Evolutionary conservation across 2,113 vertebrate genomes (phyloP).

Genomic region (Alethe diademata): DNA sequence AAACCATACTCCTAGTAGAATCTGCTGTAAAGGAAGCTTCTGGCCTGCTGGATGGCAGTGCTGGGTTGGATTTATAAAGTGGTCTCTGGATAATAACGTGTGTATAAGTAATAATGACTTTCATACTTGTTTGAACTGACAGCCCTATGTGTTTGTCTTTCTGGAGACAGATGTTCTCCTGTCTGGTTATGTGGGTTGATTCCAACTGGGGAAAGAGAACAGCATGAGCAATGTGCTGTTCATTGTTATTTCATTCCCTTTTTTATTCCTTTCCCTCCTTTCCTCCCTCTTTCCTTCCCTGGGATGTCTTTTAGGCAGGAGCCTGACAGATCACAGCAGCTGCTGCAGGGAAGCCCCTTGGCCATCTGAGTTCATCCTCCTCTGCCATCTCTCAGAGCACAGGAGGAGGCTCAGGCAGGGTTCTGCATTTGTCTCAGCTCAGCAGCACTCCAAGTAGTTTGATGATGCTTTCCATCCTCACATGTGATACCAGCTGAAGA

Average conservation of each 20-base stretch:
- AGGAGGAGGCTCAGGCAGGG: neutral
- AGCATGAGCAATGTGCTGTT: neutral
- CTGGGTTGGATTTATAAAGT: slow-evolving; percentile 32
- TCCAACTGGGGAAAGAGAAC: slow-evolving; percentile 1
- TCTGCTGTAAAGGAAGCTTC: slow-evolving; percentile 14
- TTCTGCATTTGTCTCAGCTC: neutral
- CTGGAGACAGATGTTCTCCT: slow-evolving; percentile 26
- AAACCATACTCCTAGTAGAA: slow-evolving; percentile 17
- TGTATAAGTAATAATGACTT: neutral
- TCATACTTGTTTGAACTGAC: slow-evolving; percentile 22
- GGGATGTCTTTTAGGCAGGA: neutral
- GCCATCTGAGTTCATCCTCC: slow-evolving; percentile 1
- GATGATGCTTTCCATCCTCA: neutral
- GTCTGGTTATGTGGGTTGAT: neutral
- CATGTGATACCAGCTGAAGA: neutral
- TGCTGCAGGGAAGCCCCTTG: slow-evolving; percentile 45
- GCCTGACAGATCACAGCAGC: neutral
- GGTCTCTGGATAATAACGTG: slow-evolving; percentile 12
- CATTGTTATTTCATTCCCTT: neutral
- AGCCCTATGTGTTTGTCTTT: neutral
- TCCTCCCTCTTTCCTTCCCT: neutral
- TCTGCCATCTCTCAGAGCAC: neutral
- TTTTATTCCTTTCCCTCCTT: neutral
- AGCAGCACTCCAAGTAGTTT: neutral
- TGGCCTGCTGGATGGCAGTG: neutral